A percentile compares a stretch with the other conserved stretches of the same genome.
phyloP scores from a whole-genome alignment of 2,888 invertebrate species.

The Caenorhabditis japonica region DNA sequence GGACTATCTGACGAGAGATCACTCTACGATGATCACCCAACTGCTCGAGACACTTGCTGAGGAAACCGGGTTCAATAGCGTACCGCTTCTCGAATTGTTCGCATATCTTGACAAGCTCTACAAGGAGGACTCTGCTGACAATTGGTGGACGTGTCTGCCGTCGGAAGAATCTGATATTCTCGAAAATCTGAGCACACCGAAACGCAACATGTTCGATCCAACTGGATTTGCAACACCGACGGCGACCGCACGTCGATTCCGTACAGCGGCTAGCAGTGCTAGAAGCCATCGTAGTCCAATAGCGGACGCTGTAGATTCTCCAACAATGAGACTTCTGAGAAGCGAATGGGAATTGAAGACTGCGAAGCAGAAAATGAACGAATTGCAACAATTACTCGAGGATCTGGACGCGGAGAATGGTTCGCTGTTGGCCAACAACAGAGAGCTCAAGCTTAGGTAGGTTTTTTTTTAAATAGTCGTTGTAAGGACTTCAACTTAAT shows the following conservation, averaged over 20 bases:
- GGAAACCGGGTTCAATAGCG: constrained; percentile 17
- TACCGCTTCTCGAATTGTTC: constrained; percentile 17
- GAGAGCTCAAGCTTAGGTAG: constrained; percentile 15
- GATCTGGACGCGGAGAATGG: constrained; percentile 17
- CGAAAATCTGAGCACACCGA: constrained; percentile 15
- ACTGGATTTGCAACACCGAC: constrained; percentile 29
- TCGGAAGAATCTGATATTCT: constrained; percentile 2
- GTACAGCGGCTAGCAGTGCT: constrained; percentile 14
- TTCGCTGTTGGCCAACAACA: neutral
- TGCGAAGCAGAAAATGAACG: constrained; percentile 9
- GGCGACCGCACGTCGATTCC: constrained; percentile 26
- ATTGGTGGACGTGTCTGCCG: constrained; percentile 36
- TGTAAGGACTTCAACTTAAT: neutral
- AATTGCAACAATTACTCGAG: constrained; percentile 6
- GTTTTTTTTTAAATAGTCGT: neutral
- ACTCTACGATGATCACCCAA: constrained; percentile 4
- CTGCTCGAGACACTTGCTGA: constrained; percentile 7
- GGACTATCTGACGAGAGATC: constrained; percentile 29
- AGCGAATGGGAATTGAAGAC: constrained; percentile 35
- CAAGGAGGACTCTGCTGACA: constrained; percentile 19
- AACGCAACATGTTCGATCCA: neutral
- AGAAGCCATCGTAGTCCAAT: constrained; percentile 45
- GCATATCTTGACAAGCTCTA: constrained; percentile 28
- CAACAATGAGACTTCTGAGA: constrained; percentile 41
- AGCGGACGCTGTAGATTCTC: constrained; percentile 45